Base-by-base conservation (phyloP, 1,140 invertebrate species). In the Alviniconcha marisindica region DNA sequence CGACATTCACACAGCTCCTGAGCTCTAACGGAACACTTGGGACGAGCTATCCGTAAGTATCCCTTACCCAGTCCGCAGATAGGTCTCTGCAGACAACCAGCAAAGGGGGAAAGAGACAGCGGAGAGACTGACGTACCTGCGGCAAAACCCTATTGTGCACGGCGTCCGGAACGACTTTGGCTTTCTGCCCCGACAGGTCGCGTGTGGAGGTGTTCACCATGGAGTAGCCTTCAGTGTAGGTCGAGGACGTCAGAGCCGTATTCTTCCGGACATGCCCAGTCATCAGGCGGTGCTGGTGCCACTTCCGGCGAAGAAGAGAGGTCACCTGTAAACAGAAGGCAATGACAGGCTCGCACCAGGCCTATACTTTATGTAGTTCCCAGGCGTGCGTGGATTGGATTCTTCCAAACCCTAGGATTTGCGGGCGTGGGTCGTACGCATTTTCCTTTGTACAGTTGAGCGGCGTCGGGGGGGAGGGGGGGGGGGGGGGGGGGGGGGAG, bases 271-370 rank as follows among this genome's bases (percentile, higher is more conserved):
- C 71, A 63, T 80, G 81, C n/a, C 84, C 83, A 44, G 82, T 82
- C 86, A 87, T 87, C 38, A 87, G 60, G 69, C 80, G 77, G 42
- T 87, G 86, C 63, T 87, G 84, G 36, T 87, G 82, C 86, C 86
- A 87, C 60, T 87, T 87, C 40, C 86, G 82, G 36, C 79, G 83
- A 18, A 87, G 33, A 18, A 87, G 66, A n/a, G 84, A 82, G n/a
- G 56, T 77, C 36, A 87, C 86, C 86, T 87, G 80, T 14, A 14
- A 69, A 12, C 7, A 69, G 24, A 69, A 69, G n/a, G n/a, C n/a
- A n/a, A n/a, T n/a, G n/a, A n/a, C n/a, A n/a, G n/a, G n/a, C n/a
- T n/a, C n/a, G n/a, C n/a, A n/a, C n/a, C n/a, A n/a, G n/a, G n/a
- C n/a, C n/a, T n/a, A n/a, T n/a, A n/a, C n/a, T n/a, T n/a, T n/a